Evolutionary conservation across 2,888 invertebrate species (phyloP).

Genomic region (Tanypteryx hageni): DNA sequence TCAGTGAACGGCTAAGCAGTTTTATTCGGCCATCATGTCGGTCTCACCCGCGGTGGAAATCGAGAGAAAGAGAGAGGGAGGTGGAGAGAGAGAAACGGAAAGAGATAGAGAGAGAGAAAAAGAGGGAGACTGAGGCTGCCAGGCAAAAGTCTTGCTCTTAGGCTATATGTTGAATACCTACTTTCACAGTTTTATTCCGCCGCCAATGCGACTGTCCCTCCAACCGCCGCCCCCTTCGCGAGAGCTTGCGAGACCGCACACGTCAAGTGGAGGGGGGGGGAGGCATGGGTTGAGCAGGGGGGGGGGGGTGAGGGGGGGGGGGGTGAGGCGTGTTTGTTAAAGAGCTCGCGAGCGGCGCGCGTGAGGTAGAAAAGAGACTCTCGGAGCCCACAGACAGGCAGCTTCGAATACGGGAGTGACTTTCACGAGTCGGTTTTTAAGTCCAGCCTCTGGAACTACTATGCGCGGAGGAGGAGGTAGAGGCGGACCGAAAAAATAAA

Average conservation of each 20-base stretch:
- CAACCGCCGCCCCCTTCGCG: slow-evolving; percentile 1
- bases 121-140: neutral
- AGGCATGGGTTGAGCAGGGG: neutral
- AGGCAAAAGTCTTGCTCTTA: slow-evolving; percentile 52
- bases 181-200: slow-evolving; percentile 55
- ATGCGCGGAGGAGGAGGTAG: slow-evolving; percentile 13
- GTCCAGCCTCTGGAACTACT: slow-evolving; percentile 42
- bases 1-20: slow-evolving; percentile 55
- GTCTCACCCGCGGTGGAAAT: neutral
- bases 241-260: slow-evolving; percentile 5
- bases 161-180: slow-evolving; percentile 62
- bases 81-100: neutral
- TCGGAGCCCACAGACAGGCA: neutral
- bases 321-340: slow-evolving; percentile 13
- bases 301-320: neutral
- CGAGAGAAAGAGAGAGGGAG: slow-evolving; percentile 17
- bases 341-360: slow-evolving; percentile 43
- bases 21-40: slow-evolving; percentile 63
- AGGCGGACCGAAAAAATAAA: neutral
- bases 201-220: slow-evolving; percentile 53
- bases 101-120: neutral
- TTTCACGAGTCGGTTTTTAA: slow-evolving; percentile 45
- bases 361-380: slow-evolving; percentile 24
- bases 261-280: neutral
- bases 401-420: slow-evolving; percentile 58